Evolutionary conservation across 2,113 vertebrate genomes (phyloP).

Genomic region (Pitta sordida): DNA sequence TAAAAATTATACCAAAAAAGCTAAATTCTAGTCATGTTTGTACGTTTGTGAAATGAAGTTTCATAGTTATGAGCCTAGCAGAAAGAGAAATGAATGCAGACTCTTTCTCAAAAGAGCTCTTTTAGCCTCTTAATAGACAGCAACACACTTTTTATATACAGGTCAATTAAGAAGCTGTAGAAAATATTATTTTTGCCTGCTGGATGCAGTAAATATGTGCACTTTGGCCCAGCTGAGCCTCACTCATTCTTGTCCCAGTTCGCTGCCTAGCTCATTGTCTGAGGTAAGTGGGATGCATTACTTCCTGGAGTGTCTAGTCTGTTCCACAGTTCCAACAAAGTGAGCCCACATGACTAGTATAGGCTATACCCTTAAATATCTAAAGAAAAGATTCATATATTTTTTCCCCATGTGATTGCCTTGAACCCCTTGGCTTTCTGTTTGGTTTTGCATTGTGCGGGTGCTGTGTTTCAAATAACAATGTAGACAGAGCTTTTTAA

Average conservation of each 20-base stretch:
- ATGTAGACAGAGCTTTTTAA: background rate
- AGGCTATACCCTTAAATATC: background rate
- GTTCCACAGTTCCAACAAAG: background rate
- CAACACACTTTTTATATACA: background rate
- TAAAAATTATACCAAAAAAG: background rate
- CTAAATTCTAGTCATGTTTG: background rate
- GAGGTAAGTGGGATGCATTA: background rate
- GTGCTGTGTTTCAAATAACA: background rate
- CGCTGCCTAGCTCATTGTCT: background rate
- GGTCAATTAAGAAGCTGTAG: background rate
- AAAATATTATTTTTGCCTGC: background rate
- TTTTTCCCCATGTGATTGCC: background rate
- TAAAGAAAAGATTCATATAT: background rate
- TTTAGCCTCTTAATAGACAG: background rate
- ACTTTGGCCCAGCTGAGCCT: background rate
- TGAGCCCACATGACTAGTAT: background rate
- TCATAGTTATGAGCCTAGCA: background rate
- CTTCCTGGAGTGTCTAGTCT: background rate
- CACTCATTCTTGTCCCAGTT: too few species aligned
- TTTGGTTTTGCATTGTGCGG: background rate
- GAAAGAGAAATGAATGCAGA: background rate
- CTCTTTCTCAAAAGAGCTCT: background rate
- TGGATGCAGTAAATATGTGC: fast-evolving
- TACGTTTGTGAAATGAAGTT: background rate
- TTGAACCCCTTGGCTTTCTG: background rate